phyloP scores from a whole-genome alignment of 2,797 vertebrate genomes.

The Alcedo quadribrachys region DNA sequence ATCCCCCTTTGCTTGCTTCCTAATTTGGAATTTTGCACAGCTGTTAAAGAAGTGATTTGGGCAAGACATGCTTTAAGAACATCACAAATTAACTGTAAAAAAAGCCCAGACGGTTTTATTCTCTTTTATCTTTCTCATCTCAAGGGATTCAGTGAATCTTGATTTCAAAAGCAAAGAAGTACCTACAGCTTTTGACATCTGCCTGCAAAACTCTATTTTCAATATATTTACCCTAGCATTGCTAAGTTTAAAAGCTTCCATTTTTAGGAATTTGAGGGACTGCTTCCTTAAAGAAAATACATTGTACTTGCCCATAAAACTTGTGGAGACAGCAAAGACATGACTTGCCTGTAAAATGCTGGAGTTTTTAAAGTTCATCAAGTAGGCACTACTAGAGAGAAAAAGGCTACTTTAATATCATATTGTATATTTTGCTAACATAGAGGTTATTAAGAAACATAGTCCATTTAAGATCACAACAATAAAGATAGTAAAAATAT shows the following conservation, averaged over 20 bases:
- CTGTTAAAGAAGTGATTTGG: background rate
- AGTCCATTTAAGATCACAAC: background rate
- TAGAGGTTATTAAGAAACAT: background rate
- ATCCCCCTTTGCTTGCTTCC: background rate
- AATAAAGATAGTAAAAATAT: background rate
- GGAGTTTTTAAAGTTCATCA: background rate
- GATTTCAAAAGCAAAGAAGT: background rate
- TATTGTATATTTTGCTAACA: background rate
- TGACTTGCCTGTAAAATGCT: background rate
- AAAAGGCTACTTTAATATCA: background rate
- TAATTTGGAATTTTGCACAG: background rate
- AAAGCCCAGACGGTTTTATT: background rate
- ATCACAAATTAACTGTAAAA: background rate
- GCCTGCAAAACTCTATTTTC: background rate
- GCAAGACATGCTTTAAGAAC: background rate
- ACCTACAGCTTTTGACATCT: background rate
- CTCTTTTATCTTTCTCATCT: background rate
- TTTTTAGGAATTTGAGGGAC: background rate
- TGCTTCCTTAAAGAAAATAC: background rate
- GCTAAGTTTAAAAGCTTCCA: background rate
- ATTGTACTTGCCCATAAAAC: background rate
- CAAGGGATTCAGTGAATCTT: background rate
- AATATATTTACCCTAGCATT: background rate
- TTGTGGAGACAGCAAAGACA: background rate
- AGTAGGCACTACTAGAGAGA: background rate